Evolutionary conservation across 1,140 invertebrate species (phyloP), one percentile per base, ranked within the genome.

Genomic region (Heliconius melpomene): DNA sequence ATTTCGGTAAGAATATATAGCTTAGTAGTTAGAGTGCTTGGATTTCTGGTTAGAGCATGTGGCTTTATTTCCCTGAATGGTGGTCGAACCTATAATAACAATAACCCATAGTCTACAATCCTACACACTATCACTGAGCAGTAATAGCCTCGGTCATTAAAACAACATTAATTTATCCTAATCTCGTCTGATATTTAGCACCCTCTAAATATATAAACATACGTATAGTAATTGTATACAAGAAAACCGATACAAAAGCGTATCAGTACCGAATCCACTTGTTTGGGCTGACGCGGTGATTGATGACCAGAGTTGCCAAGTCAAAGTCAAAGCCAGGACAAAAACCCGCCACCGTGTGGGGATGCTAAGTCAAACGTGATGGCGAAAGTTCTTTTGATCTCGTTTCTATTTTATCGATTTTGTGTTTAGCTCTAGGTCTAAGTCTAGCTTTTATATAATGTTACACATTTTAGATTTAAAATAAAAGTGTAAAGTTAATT

Each of bases 181-280:
- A 46, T 5, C 40, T 1, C 16, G 40, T 46, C 13, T 46, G 40
- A 46, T 46, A 46, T 46, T 46, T 46, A 16, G 40, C 54, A 23
- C 20, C 20, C 54, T 23, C 54, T 23, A 60, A 60, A 60, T 60
- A n/a, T 60, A 60, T 60, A 60, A 60, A 23, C n/a, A 3, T 23
- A 36, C 32, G 7, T 32, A 36, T 36, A 60, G 9, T 60, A 60
- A 26, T 60, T 26, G 5, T 66, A 29, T 2, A 66, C 23, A 29
- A 66, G 60, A 66, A 66, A 66, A 66, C 23, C 26, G 23, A 66
- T 66, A 66, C 60, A 66, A 66, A 66, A 66, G 60, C 60, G 26
- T 66, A 66, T 66, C 60, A 20, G 54, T 20, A 66, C 26, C 9
- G 26, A 16, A 16, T 66, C 60, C 26, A 66, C 60, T 16, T 66